These are phyloP conservation scores for Malurus elegans DNA, from an alignment of 2,113 vertebrate genomes.

Conservation along the genomic window DNA sequence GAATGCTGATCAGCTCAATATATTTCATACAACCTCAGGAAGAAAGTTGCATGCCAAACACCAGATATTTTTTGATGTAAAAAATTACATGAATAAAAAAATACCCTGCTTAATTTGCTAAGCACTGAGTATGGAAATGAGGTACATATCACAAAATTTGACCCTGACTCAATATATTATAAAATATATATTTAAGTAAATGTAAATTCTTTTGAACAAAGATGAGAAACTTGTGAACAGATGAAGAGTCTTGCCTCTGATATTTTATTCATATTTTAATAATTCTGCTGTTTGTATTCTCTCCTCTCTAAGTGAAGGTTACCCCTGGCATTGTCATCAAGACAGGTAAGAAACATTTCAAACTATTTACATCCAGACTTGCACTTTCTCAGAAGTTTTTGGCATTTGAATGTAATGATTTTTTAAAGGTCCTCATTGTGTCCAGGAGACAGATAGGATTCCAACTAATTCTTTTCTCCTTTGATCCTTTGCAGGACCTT, in stretches of 20 bases:
- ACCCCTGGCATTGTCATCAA: neutral
- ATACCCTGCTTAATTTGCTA: neutral
- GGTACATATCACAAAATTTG: neutral
- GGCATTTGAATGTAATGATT: neutral
- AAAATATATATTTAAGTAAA: neutral
- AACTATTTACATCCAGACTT: neutral
- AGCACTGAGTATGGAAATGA: neutral
- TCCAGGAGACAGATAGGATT: neutral
- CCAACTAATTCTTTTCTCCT: neutral
- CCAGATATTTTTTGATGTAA: neutral
- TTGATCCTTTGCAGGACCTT: neutral
- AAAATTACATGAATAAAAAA: neutral
- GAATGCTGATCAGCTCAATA: neutral
- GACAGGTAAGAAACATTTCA: neutral
- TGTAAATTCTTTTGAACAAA: neutral
- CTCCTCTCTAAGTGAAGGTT: neutral
- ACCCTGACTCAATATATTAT: neutral
- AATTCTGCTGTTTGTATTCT: neutral
- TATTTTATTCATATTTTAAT: conserved; percentile 16
- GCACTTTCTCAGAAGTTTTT: neutral
- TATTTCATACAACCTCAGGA: neutral
- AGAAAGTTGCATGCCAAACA: neutral
- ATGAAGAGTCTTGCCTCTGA: neutral
- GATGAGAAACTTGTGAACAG: neutral
- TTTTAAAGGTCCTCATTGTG: neutral